These are phyloP conservation scores for Mycetomoellerius zeteki DNA, from an alignment of 1,140 invertebrate species.

Conservation along the genomic window DNA sequence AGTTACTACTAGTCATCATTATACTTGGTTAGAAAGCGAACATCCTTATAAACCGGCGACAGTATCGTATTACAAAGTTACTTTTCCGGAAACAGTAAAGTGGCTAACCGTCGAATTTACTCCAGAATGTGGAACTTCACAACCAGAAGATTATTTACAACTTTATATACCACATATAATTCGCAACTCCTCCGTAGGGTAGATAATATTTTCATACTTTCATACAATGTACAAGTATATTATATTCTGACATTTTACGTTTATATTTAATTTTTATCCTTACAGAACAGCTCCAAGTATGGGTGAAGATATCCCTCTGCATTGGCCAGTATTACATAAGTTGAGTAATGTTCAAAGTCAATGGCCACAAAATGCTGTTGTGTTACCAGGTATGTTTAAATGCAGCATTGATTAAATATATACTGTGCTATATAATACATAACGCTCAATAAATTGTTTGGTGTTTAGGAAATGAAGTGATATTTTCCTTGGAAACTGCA, in stretches of 20 bases:
- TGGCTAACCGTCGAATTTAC: slow-evolving; percentile 98
- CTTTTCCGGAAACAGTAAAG: slow-evolving; percentile 95
- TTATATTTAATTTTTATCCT: slow-evolving; percentile 24
- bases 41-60: slow-evolving; percentile 98
- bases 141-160: slow-evolving; percentile 97
- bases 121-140: slow-evolving; percentile 95
- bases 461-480: slow-evolving; percentile 94
- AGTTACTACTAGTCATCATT: slow-evolving; percentile 93
- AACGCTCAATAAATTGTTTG: not conserved
- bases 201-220: slow-evolving; percentile 36
- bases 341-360: slow-evolving; percentile 90
- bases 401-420: slow-evolving; percentile 16
- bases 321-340: slow-evolving; percentile 92
- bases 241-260: slow-evolving; percentile 7
- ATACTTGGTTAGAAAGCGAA: slow-evolving; percentile 97
- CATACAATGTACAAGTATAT: not conserved
- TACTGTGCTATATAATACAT: not conserved
- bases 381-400: slow-evolving; percentile 91
- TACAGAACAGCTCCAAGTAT: slow-evolving; percentile 67
- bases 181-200: slow-evolving; percentile 74
- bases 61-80: slow-evolving; percentile 95
- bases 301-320: slow-evolving; percentile 82
- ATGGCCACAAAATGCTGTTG: slow-evolving; percentile 95
- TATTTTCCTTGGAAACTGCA: slow-evolving; percentile 98
- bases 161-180: slow-evolving; percentile 92